A percentile compares a stretch with the other conserved stretches of the same genome.
Evolutionary conservation across 2,888 invertebrate species (phyloP).

Genomic region (Pterostichus madidus): DNA sequence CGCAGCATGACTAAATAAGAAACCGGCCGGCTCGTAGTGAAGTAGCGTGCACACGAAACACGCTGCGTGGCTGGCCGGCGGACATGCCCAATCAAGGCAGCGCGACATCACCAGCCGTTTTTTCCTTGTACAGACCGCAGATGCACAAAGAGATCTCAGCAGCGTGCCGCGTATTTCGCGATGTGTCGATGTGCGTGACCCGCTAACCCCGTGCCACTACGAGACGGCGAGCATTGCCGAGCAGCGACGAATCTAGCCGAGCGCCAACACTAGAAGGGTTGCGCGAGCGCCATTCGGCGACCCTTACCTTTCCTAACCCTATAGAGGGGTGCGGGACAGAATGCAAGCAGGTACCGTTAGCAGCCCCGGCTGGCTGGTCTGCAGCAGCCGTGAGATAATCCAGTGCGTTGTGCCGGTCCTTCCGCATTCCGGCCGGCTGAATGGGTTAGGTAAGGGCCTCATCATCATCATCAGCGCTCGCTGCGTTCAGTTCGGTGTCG

Average conservation of each 20-base stretch:
- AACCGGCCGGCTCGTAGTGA: constrained; percentile 54
- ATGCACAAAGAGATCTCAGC: constrained; percentile 41
- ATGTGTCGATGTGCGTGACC: constrained; percentile 50
- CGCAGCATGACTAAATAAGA: constrained; percentile 71
- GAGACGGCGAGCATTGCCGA: not conserved
- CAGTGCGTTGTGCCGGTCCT: constrained; percentile 55
- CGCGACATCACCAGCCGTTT: constrained; percentile 29
- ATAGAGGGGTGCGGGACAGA: constrained; percentile 29
- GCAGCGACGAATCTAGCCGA: not conserved
- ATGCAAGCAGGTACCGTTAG: constrained; percentile 64
- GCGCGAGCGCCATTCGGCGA: constrained; percentile 27
- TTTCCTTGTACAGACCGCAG: constrained; percentile 12
- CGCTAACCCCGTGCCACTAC: constrained; percentile 54
- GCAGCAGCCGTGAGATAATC: constrained; percentile 63
- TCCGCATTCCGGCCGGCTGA: constrained; percentile 65
- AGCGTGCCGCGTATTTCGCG: constrained; percentile 24
- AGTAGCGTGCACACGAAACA: constrained; percentile 44
- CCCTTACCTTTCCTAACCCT: constrained; percentile 66
- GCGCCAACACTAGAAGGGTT: constrained; percentile 58
- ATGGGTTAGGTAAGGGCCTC: constrained; percentile 67
- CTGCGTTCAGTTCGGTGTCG: constrained; percentile 13
- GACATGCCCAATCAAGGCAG: constrained; percentile 66
- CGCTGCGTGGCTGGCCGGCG: constrained; percentile 21
- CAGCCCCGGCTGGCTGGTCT: constrained; percentile 46
- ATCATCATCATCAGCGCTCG: constrained; percentile 47